Percentiles rank a stretch among this genome's conserved stretches.
Conservation (phyloP, 1,140 invertebrate species). For the Euwallacea similis region DNA sequence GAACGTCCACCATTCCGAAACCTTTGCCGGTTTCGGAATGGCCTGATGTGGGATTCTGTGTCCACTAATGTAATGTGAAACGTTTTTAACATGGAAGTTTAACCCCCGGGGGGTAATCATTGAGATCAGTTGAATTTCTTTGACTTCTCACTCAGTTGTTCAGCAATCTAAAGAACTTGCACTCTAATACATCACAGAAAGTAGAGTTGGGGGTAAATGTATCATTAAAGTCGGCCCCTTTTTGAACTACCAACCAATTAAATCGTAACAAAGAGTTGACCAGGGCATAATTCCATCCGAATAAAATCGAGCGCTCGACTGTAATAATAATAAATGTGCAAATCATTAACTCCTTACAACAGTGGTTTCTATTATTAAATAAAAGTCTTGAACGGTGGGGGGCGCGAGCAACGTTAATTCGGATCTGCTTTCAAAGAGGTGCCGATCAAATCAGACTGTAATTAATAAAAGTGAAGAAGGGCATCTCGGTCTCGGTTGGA, state of each 20-base stretch:
- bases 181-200: not conserved
- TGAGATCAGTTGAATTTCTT: too few species aligned
- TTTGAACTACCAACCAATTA: slow-evolving; percentile 19
- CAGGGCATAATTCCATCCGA: slow-evolving; percentile 22
- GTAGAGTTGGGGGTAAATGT: not conserved
- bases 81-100: too few species aligned
- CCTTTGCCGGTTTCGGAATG: too few species aligned
- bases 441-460: slow-evolving; percentile 19
- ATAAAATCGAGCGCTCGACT: slow-evolving; percentile 20
- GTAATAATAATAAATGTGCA: slow-evolving; percentile 25
- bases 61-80: too few species aligned
- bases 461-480: slow-evolving; percentile 25
- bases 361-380: slow-evolving; percentile 34
- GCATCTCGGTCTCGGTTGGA: slow-evolving; percentile 16
- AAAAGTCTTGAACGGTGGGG: slow-evolving; percentile 26
- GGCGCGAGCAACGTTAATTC: slow-evolving; percentile 18
- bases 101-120: too few species aligned
- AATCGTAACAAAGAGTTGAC: slow-evolving; percentile 24
- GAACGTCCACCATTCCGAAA: too few species aligned
- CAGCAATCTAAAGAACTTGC: too few species aligned
- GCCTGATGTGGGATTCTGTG: too few species aligned
- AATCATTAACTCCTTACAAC: slow-evolving; percentile 33
- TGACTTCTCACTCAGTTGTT: too few species aligned
- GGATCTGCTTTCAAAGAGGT: slow-evolving; percentile 23
- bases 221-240: slow-evolving; percentile 5